These are phyloP conservation scores for Aegotheles bennettii DNA, from an alignment of 2,113 vertebrate genomes.

Conservation along the genomic window DNA sequence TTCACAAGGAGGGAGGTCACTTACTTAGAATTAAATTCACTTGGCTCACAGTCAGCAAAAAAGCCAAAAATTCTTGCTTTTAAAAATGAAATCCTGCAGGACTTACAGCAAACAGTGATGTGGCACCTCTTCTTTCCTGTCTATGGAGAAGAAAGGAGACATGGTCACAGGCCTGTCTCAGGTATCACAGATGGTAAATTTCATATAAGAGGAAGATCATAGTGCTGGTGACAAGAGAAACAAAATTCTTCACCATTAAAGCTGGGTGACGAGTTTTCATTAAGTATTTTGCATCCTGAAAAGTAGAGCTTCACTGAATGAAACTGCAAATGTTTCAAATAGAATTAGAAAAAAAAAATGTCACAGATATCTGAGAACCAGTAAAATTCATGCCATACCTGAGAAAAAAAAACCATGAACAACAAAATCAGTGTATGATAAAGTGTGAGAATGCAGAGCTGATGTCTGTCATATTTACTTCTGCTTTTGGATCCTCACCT, in stretches of 20 bases:
- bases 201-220: background rate
- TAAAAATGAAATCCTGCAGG: background rate
- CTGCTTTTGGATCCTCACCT: background rate
- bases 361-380: background rate
- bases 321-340: background rate
- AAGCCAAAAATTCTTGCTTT: background rate
- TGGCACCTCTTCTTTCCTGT: background rate
- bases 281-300: background rate
- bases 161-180: background rate
- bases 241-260: background rate
- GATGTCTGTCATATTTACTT: background rate
- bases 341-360: too few relatives aligned
- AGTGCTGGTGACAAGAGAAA: background rate
- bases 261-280: background rate
- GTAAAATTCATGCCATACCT: background rate
- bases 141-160: background rate
- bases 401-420: background rate
- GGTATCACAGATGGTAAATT: background rate
- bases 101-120: background rate
- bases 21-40: background rate
- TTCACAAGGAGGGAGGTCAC: background rate
- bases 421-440: background rate
- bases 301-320: background rate
- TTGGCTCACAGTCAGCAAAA: background rate
- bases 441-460: background rate